These are phyloP conservation scores for Phylloscopus trochiloides DNA, from an alignment of 2,113 vertebrate genomes.

Conservation along the genomic window DNA sequence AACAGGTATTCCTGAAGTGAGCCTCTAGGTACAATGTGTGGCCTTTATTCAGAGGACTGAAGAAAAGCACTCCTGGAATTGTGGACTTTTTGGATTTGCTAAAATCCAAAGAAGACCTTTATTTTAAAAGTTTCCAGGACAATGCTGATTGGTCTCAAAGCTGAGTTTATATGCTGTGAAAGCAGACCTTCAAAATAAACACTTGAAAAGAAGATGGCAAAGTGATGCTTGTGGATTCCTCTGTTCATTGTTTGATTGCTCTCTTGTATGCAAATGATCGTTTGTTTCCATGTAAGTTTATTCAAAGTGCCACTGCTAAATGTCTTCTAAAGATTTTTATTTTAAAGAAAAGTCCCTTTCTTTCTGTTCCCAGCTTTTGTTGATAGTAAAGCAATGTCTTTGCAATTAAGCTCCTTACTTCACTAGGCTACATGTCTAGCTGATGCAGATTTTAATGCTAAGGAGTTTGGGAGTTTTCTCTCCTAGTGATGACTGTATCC, in stretches of 20 bases:
- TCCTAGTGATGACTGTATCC: rapidly evolving
- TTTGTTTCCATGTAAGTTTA: not conserved
- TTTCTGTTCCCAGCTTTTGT: not conserved
- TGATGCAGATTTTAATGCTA: not conserved
- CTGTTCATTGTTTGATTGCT: not conserved
- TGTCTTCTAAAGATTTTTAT: not conserved
- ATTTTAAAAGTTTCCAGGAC: not conserved
- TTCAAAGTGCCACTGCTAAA: not conserved
- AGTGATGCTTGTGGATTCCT: not conserved
- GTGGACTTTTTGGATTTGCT: not conserved
- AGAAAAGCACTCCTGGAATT: not conserved
- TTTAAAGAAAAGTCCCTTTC: not conserved
- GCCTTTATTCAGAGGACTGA: not conserved
- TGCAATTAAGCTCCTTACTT: not conserved
- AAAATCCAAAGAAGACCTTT: not conserved
- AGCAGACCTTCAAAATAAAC: not conserved
- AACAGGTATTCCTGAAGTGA: conserved; percentile 17
- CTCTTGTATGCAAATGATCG: not conserved
- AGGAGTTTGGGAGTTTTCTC: not conserved
- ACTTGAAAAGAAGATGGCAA: not conserved
- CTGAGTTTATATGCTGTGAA: not conserved
- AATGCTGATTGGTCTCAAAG: not conserved
- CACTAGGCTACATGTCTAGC: not conserved
- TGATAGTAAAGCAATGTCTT: not conserved
- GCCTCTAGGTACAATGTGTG: not conserved